Evolutionary conservation across 2,797 vertebrate species (phyloP), one percentile per base, ranked within the genome.

Genomic region (Scolopax rusticola): DNA sequence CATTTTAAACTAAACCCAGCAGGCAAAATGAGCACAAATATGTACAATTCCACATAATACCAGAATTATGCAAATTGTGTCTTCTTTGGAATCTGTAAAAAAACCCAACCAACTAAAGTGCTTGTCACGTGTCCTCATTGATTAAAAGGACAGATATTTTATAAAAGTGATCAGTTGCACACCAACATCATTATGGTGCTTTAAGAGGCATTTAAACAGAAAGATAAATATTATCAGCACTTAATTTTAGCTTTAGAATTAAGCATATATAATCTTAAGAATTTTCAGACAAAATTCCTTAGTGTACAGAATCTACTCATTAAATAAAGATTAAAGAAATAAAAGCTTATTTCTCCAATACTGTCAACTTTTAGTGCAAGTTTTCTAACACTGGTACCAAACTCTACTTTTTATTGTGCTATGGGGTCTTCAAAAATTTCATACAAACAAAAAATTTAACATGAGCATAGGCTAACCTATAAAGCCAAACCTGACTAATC

Each of bases 161-260:
- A 56, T 24, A 90, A 6, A 87, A 89, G 67, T 19, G 4, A 82
- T 88, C 47, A 87, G 20, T 15, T 92, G 32, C 71, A 93, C 48
- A 53, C 54, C 91, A 93, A 56, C 78, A 90, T 87, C 30, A 73
- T 81, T 51, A 64, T 65, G 71, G 48, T 93, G 83, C 88, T 88
- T 80, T 68, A 73, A 67, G 19, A 92, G n/a, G 43, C 80, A 68
- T 89, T 86, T 84, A 70, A 92, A 89, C 70, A 91, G 51, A 92
- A 95, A 89, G 77, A 87, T 90, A 91, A 97, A 96, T 86, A 92
- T 92, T 86, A 95, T 89, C 92, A 89, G 50, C 78, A 90, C 32
- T 88, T 91, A 25, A 84, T 77, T 90, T 88, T 53, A 91, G 84
- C 84, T 95, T 95, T 45, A 28, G 50, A 89, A 93, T 80, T 81